Evolutionary conservation across 2,797 vertebrate species (phyloP).

Genomic region (Periparus ater): DNA sequence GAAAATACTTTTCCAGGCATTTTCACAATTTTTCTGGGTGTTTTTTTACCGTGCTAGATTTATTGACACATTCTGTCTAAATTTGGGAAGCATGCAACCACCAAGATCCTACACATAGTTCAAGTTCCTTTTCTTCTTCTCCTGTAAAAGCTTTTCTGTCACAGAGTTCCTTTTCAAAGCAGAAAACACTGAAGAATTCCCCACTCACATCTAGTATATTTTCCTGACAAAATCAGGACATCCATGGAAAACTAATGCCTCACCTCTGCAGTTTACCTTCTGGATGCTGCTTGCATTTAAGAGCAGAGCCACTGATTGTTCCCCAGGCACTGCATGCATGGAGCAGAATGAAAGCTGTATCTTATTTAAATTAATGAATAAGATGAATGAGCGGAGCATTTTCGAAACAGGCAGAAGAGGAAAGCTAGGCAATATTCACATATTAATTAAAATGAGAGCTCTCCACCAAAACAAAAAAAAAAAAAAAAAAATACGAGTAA

Average conservation of each 20-base stretch:
- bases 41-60: background rate
- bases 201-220: background rate
- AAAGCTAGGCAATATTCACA: background rate
- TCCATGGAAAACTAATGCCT: background rate
- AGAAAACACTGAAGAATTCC: background rate
- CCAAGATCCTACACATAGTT: background rate
- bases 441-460: conserved; percentile 39
- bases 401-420: background rate
- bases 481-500: background rate
- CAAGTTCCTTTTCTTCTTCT: background rate
- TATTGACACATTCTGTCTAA: background rate
- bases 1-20: background rate
- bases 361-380: conserved; percentile 38
- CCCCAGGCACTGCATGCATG: background rate
- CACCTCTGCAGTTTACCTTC: background rate
- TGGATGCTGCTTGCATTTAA: background rate
- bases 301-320: background rate
- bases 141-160: background rate
- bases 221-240: background rate
- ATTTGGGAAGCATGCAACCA: background rate
- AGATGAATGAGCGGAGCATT: conserved; percentile 11
- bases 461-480: background rate
- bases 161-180: background rate
- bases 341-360: conserved; percentile 20
- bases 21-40: background rate